Conservation (phyloP, 2,888 invertebrate genomes). For the Erynnis tages region DNA sequence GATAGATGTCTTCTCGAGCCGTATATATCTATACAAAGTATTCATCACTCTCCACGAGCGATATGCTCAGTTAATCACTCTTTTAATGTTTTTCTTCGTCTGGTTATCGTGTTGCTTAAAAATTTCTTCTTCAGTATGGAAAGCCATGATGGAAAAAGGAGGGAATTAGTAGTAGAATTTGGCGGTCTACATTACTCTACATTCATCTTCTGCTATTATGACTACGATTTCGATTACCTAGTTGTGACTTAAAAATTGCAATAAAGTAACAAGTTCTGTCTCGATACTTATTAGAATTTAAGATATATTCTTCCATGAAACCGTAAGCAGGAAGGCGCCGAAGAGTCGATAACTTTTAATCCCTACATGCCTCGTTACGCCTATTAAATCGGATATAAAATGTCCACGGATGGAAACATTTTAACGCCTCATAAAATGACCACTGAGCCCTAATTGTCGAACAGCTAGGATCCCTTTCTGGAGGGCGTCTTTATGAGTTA, state of each 20-base stretch:
- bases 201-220: too few relatives aligned
- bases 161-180: too few relatives aligned
- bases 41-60: conserved; percentile 3
- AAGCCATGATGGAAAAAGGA: too few relatives aligned
- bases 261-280: too few relatives aligned
- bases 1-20: conserved; percentile 12
- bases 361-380: conserved; percentile 35
- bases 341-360: conserved; percentile 44
- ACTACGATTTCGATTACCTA: too few relatives aligned
- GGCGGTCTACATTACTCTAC: too few relatives aligned
- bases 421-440: conserved; percentile 67
- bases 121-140: too few relatives aligned
- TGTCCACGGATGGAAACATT: conserved; percentile 52
- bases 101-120: background rate
- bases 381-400: conserved; percentile 66
- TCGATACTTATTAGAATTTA: too few relatives aligned
- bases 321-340: conserved; percentile 40
- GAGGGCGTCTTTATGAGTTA: conserved; percentile 45
- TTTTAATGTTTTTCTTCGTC: background rate
- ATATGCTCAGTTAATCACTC: conserved; percentile 2
- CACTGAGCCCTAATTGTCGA: conserved; percentile 66
- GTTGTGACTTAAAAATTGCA: too few relatives aligned
- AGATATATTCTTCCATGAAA: background rate
- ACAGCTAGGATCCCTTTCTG: conserved; percentile 44
- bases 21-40: conserved; percentile 10